Conservation (phyloP, 2,113 vertebrate genomes). For the Meleagris gallopavo region DNA sequence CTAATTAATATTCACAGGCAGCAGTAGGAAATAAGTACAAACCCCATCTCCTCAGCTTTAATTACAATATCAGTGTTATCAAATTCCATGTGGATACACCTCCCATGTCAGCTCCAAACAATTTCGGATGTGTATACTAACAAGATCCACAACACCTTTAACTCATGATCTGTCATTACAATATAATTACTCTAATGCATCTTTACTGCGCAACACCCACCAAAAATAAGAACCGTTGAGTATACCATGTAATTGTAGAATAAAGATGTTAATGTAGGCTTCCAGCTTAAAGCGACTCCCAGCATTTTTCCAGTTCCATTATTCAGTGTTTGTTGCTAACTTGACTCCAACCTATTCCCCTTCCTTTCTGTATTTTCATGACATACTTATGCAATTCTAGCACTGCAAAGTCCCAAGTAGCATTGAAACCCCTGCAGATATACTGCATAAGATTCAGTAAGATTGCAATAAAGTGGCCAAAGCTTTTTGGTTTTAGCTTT, state of each 20-base stretch:
- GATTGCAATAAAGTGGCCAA: neutral
- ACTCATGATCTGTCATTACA: slow-evolving; percentile 72
- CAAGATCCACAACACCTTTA: slow-evolving; percentile 49
- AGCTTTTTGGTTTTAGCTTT: neutral
- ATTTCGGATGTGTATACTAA: slow-evolving; percentile 51
- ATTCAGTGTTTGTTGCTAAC: neutral
- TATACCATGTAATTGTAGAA: neutral
- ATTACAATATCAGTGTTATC: slow-evolving; percentile 65
- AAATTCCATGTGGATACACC: slow-evolving; percentile 56
- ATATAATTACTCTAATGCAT: slow-evolving; percentile 70
- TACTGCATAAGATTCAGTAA: neutral
- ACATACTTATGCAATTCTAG: neutral
- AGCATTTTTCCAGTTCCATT: neutral
- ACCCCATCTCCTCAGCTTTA: slow-evolving; percentile 57
- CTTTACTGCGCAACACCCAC: neutral
- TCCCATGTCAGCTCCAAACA: slow-evolving; percentile 50
- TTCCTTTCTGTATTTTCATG: slow-evolving; percentile 1
- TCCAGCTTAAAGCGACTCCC: neutral
- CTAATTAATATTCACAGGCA: slow-evolving; percentile 73
- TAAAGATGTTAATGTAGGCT: slow-evolving; percentile 31
- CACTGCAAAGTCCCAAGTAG: neutral
- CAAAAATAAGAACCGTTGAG: neutral
- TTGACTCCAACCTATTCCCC: neutral
- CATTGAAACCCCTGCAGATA: neutral
- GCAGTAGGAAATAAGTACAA: slow-evolving; percentile 44